Base-by-base conservation (phyloP, 2,888 invertebrate genomes). In the Aphidius colemani region DNA sequence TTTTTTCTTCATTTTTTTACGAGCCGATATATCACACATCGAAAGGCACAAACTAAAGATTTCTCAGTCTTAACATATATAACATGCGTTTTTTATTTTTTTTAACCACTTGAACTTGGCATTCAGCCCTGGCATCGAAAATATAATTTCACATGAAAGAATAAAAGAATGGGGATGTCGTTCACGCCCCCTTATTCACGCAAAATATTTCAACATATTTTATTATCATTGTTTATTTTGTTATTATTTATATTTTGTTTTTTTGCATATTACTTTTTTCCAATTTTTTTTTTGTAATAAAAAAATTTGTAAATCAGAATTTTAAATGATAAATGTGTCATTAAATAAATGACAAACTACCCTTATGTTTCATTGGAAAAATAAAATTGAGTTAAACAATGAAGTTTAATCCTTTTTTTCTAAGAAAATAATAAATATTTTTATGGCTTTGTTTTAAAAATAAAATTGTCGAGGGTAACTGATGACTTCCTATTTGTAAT, bases 1-100 rank as follows among this genome's bases (percentile, higher is more conserved):
- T 30, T 30, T 30, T 30, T 30, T 30, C 30, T 65, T 74, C 75
- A 79, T 82, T 82, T 81, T 81, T 82, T 82, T 81, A 82, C 78
- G 81, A 81, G 79, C 81, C 79, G 79, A 80, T 81, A 82, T 81
- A 81, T 82, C 80, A 82, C 75, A 75, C 76, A 81, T 81, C 81
- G 81, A 79, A 73, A 71, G 68, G 67, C 57, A 39, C 45, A 45
- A 57, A 57, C 65, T 50, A 65, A 59, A 63, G 65, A 66, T 67
- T 70, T 69, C 66, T 65, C 68, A 66, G 66, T 68, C 30, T 39
- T n/a, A 30, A 30, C 30, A 30, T 30, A 30, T 30, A 30, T 30
- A 30, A 30, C 30, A 49, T 43, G 43, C 50, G 44, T 51, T 44
- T 39, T 55, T 61, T 13, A 51, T 39, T 61, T 44, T 11, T 53